Percentiles rank a stretch among this genome's conserved stretches.
phyloP scores from a whole-genome alignment of 2,888 invertebrate genomes.

The Pseudolycoriella hygida region DNA sequence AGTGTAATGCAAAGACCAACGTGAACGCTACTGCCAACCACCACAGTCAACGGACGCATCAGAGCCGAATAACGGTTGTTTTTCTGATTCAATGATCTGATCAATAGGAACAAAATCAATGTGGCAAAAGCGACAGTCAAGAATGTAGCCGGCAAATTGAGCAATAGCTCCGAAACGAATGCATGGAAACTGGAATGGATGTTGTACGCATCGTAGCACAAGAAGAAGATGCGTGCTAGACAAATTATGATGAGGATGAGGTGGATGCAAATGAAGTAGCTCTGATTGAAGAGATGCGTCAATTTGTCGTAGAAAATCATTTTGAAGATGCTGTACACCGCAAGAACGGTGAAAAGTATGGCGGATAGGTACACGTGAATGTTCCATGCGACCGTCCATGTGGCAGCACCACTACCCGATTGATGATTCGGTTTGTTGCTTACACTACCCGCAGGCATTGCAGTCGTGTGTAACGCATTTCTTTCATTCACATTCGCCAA shows the following conservation, averaged over 20 bases:
- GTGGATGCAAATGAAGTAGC: slow-evolving; percentile 76
- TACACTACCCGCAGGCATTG: background rate
- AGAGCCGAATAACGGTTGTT: slow-evolving; percentile 48
- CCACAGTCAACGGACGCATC: slow-evolving; percentile 61
- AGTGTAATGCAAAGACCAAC: slow-evolving; percentile 63
- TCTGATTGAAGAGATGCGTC: slow-evolving; percentile 70
- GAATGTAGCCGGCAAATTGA: slow-evolving; percentile 73
- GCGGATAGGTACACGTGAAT: slow-evolving; percentile 80
- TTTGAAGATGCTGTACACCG: slow-evolving; percentile 71
- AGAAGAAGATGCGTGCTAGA: slow-evolving; percentile 63
- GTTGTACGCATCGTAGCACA: slow-evolving; percentile 86
- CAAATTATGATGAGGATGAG: slow-evolving; percentile 67
- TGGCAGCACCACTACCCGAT: slow-evolving; percentile 18
- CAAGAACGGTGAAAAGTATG: slow-evolving; percentile 65
- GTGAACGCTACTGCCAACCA: slow-evolving; percentile 61
- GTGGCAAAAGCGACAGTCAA: slow-evolving; percentile 80
- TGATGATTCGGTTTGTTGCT: slow-evolving; percentile 3
- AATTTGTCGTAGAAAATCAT: slow-evolving; percentile 72
- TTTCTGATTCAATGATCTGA: slow-evolving; percentile 60
- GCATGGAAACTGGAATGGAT: slow-evolving; percentile 61
- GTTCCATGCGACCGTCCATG: slow-evolving; percentile 80
- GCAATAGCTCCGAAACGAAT: slow-evolving; percentile 62
- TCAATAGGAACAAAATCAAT: slow-evolving; percentile 66
- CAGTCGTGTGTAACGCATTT: background rate
- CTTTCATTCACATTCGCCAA: slow-evolving; percentile 21